Evolutionary conservation across 2,888 invertebrate genomes (phyloP).

Genomic region (Daptonema setosum): DNA sequence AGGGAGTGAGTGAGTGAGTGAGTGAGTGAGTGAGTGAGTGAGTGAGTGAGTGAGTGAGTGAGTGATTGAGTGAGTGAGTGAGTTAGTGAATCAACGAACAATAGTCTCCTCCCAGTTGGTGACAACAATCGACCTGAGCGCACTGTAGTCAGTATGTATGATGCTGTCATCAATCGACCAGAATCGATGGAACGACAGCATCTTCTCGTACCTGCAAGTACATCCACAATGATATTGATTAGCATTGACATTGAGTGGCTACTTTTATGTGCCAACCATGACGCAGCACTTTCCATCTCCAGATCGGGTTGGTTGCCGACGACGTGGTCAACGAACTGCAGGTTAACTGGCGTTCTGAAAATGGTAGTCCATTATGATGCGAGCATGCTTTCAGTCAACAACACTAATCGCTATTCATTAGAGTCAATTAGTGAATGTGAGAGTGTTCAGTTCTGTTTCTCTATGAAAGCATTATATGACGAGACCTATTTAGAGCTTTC

Average conservation of each 20-base stretch:
- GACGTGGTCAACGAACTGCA: conserved; percentile 81
- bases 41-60: too few relatives aligned
- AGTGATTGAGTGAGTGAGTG: too few relatives aligned
- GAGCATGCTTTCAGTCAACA: too few relatives aligned
- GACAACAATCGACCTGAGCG: conserved; percentile 86
- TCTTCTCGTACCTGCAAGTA: conserved; percentile 40
- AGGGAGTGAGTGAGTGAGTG: too few relatives aligned
- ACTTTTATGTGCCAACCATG: conserved; percentile 42
- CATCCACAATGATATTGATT: neutral
- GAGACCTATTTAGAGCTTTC: neutral
- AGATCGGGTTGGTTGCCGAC: conserved; percentile 89
- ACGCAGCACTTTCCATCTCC: conserved; percentile 63
- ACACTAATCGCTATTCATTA: too few relatives aligned
- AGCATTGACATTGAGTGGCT: neutral
- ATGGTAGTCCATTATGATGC: neutral
- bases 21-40: too few relatives aligned
- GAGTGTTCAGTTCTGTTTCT: too few relatives aligned
- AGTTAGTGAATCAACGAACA: too few relatives aligned
- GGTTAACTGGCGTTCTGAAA: conserved; percentile 37
- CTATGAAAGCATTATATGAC: neutral
- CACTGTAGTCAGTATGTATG: conserved; percentile 82
- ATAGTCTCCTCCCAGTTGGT: conserved; percentile 91
- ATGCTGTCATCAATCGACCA: conserved; percentile 96
- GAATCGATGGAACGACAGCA: conserved; percentile 25
- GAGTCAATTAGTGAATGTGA: too few relatives aligned